A percentile compares a stretch with the other conserved stretches of the same genome.
phyloP scores from a whole-genome alignment of 2,888 invertebrate genomes.

The Automeris io region DNA sequence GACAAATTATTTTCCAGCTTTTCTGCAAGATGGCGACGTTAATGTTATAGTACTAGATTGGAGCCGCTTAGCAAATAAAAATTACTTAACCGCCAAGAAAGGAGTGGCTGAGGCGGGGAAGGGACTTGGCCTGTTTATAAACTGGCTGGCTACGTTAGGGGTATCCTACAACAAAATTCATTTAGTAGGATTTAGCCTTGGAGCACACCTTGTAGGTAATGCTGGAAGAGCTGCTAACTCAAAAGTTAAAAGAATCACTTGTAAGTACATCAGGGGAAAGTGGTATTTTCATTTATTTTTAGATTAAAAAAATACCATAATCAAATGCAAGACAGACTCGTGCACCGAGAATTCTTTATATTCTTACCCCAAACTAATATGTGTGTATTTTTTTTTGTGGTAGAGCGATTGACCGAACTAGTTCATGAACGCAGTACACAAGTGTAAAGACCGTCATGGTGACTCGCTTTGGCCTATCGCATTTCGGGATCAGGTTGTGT shows the following conservation, averaged over 20 bases:
- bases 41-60: constrained; percentile 66
- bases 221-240: constrained; percentile 44
- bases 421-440: no score
- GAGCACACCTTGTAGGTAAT: constrained; percentile 56
- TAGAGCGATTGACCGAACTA: no score
- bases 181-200: constrained; percentile 63
- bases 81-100: constrained; percentile 43
- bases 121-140: constrained; percentile 39
- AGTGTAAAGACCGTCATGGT: no score
- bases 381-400: no score
- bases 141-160: constrained; percentile 35
- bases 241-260: constrained; percentile 45
- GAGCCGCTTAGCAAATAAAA: constrained; percentile 42
- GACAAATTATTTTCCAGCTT: constrained; percentile 30
- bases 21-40: constrained; percentile 37
- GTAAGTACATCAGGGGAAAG: constrained; percentile 30
- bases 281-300: no score
- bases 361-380: no score
- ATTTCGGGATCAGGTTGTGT: no score
- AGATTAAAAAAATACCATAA: no score
- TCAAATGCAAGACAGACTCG: no score
- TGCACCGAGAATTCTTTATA: no score
- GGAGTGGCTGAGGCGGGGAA: constrained; percentile 38
- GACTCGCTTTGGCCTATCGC: no score
- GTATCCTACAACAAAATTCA: constrained; percentile 41